Evolutionary conservation across 1,140 invertebrate genomes (phyloP).

Genomic region (Plectrocnemia conspersa): DNA sequence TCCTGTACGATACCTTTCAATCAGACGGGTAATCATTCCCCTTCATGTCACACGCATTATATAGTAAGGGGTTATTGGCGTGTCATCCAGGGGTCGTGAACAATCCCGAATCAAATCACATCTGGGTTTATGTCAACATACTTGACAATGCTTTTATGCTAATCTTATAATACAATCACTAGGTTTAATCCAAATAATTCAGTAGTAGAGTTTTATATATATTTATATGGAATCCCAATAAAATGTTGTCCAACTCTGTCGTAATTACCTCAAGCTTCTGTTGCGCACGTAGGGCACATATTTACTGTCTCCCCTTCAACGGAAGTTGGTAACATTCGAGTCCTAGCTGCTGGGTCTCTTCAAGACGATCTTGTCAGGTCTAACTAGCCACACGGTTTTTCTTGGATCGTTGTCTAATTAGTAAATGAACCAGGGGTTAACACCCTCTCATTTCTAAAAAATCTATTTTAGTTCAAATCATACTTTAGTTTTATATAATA

Average conservation of each 20-base stretch:
- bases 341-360: conserved; percentile 7
- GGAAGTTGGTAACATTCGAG: conserved; percentile 21
- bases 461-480: too few relatives aligned
- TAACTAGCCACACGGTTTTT: conserved; percentile 21
- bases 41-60: conserved; percentile 15
- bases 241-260: too few relatives aligned
- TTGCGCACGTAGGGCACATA: too few relatives aligned
- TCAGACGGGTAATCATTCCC: conserved; percentile 28
- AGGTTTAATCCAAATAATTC: background rate
- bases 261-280: too few relatives aligned
- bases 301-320: background rate
- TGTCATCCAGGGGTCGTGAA: background rate
- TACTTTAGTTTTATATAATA: too few relatives aligned
- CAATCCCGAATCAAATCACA: background rate
- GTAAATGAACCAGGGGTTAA: background rate
- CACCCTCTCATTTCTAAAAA: background rate
- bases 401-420: conserved; percentile 11
- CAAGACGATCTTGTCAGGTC: conserved; percentile 12
- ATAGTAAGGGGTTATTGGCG: background rate
- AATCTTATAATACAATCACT: background rate
- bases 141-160: background rate
- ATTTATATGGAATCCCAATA: too few relatives aligned
- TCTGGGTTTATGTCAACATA: background rate
- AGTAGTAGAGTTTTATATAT: background rate
- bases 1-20: conserved; percentile 13